phyloP scores from a whole-genome alignment of 1,140 invertebrate species.

The Drosophila burlai region DNA sequence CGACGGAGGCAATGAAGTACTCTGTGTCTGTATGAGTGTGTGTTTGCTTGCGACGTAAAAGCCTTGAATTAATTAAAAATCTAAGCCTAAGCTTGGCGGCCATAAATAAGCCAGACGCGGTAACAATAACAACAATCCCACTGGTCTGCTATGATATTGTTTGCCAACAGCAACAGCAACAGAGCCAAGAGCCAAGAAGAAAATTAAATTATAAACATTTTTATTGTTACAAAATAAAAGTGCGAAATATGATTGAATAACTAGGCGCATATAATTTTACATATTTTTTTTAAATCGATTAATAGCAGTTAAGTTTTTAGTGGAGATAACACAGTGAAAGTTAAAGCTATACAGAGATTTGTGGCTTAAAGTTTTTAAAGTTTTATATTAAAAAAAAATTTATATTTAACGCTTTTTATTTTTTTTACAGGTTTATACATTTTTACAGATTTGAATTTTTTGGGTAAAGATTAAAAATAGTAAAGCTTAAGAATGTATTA shows the following conservation, averaged over 20 bases:
- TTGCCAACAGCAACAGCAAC: slow-evolving; percentile 17
- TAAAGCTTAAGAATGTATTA: neutral
- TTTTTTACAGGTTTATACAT: no score
- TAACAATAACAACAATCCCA: slow-evolving; percentile 48
- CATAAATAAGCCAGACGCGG: slow-evolving; percentile 72
- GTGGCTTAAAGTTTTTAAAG: no score
- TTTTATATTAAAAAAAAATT: no score
- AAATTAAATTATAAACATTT: slow-evolving; percentile 19
- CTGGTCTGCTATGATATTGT: slow-evolving; percentile 51
- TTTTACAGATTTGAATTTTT: neutral
- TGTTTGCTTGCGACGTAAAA: slow-evolving; percentile 55
- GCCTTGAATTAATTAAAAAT: slow-evolving; percentile 83
- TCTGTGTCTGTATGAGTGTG: neutral
- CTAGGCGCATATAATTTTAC: neutral
- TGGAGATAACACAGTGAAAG: neutral
- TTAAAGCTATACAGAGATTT: neutral
- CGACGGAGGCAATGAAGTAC: slow-evolving; percentile 25
- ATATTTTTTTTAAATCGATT: neutral
- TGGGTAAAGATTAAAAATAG: no score
- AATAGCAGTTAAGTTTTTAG: slow-evolving; percentile 35
- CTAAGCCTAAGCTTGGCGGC: slow-evolving; percentile 73
- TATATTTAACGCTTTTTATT: neutral
- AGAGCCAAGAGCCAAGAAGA: slow-evolving; percentile 2
- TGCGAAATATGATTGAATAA: slow-evolving; percentile 25
- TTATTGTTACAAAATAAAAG: slow-evolving; percentile 41